Evolutionary conservation across 2,888 invertebrate species (phyloP).

Genomic region (Idaea aversata): DNA sequence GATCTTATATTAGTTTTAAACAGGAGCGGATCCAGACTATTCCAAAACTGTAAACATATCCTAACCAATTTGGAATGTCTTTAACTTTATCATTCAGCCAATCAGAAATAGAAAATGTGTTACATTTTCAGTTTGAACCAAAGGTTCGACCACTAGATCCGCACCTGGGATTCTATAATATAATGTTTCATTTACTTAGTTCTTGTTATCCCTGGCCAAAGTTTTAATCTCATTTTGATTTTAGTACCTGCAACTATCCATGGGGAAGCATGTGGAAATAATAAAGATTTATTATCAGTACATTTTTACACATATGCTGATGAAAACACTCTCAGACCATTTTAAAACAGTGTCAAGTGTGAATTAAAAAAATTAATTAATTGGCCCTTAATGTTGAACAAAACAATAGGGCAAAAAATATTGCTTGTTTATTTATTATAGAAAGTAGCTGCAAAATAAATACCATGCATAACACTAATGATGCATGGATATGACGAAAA

Average conservation of each 20-base stretch:
- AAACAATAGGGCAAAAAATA: not conserved
- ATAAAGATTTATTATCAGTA: not conserved
- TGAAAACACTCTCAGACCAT: not conserved
- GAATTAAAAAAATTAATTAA: not conserved
- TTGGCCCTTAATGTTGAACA: not conserved
- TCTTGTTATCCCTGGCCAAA: constrained; percentile 17
- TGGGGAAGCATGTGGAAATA: constrained; percentile 17
- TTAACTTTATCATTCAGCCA: not conserved
- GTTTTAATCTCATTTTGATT: constrained; percentile 14
- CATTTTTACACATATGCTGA: not conserved
- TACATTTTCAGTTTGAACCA: constrained; percentile 6
- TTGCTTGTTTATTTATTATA: not conserved
- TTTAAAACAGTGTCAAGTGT: not conserved
- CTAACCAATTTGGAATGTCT: not conserved
- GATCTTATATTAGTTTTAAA: not conserved
- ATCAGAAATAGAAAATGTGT: constrained; percentile 7
- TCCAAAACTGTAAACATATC: not conserved
- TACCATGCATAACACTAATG: not conserved
- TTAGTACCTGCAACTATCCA: constrained; percentile 26
- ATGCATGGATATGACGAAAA: constrained; percentile 11
- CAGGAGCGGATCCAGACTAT: constrained; percentile 21
- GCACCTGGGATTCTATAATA: constrained; percentile 13
- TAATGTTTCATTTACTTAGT: constrained; percentile 22
- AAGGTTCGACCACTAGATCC: constrained; percentile 16
- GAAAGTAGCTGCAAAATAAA: not conserved